Evolutionary conservation across 2,113 vertebrate genomes (phyloP).

Genomic region (Serinus canaria): DNA sequence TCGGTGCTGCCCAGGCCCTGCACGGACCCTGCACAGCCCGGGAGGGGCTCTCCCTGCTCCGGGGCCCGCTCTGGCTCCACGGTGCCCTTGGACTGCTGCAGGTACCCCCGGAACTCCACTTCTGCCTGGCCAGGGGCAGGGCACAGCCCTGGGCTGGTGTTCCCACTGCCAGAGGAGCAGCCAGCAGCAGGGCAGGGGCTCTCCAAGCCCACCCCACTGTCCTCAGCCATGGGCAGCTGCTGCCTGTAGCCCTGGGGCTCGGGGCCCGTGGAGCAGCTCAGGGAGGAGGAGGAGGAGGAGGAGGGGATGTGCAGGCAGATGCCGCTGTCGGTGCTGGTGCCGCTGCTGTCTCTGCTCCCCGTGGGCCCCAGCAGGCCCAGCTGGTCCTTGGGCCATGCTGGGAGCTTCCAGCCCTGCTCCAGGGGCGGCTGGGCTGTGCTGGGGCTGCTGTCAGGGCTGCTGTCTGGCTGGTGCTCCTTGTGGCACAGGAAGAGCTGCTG

Average conservation of each 20-base stretch:
- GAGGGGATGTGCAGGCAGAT: constrained; percentile 60
- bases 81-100: constrained; percentile 48
- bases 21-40: background rate
- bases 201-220: constrained; percentile 44
- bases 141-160: accelerated
- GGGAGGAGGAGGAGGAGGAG: background rate
- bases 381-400: background rate
- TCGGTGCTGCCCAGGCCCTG: background rate
- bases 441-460: background rate
- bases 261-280: accelerated
- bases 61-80: background rate
- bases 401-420: background rate
- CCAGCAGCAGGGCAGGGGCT: background rate
- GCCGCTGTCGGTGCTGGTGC: constrained; percentile 58
- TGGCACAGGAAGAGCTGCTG: constrained; percentile 48
- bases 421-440: background rate
- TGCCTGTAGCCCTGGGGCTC: background rate
- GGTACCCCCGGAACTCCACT: constrained; percentile 51
- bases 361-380: accelerated
- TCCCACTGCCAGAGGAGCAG: accelerated
- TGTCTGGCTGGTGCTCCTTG: background rate
- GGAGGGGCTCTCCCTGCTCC: background rate
- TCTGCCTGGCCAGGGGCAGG: accelerated
- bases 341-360: background rate
- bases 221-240: background rate